These are phyloP conservation scores for Notocelia uddmanniana DNA, from an alignment of 2,888 invertebrate genomes.

Conservation along the genomic window DNA sequence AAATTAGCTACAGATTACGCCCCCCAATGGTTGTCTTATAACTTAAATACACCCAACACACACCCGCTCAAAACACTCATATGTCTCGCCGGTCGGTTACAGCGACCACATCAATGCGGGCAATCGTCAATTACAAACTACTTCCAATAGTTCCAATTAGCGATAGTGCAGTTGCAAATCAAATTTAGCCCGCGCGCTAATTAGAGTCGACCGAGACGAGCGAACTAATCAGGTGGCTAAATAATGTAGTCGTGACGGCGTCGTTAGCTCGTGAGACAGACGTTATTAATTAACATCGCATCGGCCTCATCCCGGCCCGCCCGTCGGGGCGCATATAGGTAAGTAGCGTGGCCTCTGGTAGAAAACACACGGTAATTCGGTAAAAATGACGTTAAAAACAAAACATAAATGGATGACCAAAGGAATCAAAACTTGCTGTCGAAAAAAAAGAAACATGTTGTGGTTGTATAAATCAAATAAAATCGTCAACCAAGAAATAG, in stretches of 20 bases:
- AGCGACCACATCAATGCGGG: slow-evolving; percentile 61
- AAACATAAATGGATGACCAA: no score
- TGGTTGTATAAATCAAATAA: no score
- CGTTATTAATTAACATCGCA: slow-evolving; percentile 85
- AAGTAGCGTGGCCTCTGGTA: slow-evolving; percentile 23
- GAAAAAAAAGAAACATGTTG: no score
- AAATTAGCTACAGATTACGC: background rate
- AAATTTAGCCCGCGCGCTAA: slow-evolving; percentile 78
- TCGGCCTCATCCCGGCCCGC: slow-evolving; percentile 58
- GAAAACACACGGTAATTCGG: background rate
- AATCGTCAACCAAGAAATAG: no score
- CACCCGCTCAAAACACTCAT: background rate
- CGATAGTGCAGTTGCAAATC: slow-evolving; percentile 80
- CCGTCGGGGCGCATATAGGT: slow-evolving; percentile 49
- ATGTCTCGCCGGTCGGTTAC: background rate
- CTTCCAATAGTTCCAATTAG: slow-evolving; percentile 80
- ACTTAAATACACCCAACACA: background rate
- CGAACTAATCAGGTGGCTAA: slow-evolving; percentile 84
- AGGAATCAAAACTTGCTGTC: no score
- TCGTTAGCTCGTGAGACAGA: slow-evolving; percentile 83
- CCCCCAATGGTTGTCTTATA: background rate
- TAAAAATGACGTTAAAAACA: no score
- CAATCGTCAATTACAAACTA: slow-evolving; percentile 75
- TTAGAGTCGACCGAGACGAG: slow-evolving; percentile 77
- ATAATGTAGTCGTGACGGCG: slow-evolving; percentile 84